Conservation (phyloP, 2,797 vertebrate species). For the Macropus fuliginosus region DNA sequence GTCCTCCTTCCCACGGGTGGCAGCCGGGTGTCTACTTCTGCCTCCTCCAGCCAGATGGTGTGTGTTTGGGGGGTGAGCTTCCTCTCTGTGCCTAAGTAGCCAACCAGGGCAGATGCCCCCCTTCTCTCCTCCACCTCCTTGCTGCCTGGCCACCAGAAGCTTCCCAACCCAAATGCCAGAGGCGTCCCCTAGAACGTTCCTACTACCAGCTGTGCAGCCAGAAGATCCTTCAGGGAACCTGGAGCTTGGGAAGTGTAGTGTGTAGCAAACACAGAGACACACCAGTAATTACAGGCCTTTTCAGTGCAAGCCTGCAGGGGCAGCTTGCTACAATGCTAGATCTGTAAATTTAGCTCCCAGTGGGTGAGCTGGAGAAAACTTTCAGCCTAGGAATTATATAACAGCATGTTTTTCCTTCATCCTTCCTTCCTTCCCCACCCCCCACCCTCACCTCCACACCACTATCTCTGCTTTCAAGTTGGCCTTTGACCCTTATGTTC, state of each 20-base stretch:
- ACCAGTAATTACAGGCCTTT: conserved; percentile 1
- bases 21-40: neutral
- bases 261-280: neutral
- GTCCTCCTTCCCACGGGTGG: neutral
- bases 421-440: neutral
- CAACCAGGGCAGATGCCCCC: neutral
- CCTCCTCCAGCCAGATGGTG: neutral
- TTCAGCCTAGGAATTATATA: neutral
- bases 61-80: neutral
- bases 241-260: neutral
- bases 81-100: neutral
- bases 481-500: neutral
- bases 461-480: neutral
- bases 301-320: neutral
- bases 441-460: neutral
- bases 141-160: neutral
- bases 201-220: neutral
- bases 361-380: neutral
- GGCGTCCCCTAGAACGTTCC: neutral
- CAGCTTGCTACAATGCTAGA: rapidly evolving
- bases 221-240: neutral
- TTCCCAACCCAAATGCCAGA: neutral
- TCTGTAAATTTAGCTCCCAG: neutral
- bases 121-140: neutral
- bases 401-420: neutral